Conservation (phyloP, 2,888 invertebrate genomes). For the Ennomos fuscantarius region DNA sequence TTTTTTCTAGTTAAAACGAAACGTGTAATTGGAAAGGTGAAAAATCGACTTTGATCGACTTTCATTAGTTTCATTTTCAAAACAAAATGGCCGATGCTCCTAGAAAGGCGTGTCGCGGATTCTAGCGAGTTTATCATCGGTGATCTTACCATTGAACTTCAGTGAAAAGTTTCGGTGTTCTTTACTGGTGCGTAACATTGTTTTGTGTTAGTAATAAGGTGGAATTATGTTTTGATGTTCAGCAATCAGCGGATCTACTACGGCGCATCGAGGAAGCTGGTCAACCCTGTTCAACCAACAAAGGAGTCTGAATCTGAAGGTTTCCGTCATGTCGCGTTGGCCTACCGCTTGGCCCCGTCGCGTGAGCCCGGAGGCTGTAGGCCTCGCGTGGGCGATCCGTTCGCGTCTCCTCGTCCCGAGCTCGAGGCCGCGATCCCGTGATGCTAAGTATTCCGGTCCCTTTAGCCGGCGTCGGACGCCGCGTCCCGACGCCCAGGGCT, state of each 20-base stretch:
- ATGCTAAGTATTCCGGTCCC: conserved; percentile 77
- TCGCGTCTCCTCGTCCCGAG: conserved; percentile 66
- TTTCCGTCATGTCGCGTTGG: conserved; percentile 61
- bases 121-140: conserved; percentile 64
- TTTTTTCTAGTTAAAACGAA: not conserved
- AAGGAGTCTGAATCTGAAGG: conserved; percentile 41
- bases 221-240: conserved; percentile 77
- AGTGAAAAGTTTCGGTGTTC: conserved; percentile 82
- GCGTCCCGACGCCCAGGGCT: conserved; percentile 63
- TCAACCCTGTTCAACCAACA: conserved; percentile 32
- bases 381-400: conserved; percentile 75
- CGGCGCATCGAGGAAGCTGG: conserved; percentile 42
- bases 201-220: conserved; percentile 81
- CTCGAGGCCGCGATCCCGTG: conserved; percentile 64
- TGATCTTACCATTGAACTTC: conserved; percentile 72
- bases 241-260: conserved; percentile 53
- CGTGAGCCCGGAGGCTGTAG: conserved; percentile 78
- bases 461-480: conserved; percentile 79
- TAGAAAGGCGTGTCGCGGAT: conserved; percentile 79
- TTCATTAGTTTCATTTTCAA: conserved; percentile 41
- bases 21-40: conserved; percentile 10
- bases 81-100: conserved; percentile 80
- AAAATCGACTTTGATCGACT: not conserved
- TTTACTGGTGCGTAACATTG: conserved; percentile 83
- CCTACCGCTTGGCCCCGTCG: conserved; percentile 76